Evolutionary conservation across 2,797 vertebrate species (phyloP).

Genomic region (Coendou prehensilis): DNA sequence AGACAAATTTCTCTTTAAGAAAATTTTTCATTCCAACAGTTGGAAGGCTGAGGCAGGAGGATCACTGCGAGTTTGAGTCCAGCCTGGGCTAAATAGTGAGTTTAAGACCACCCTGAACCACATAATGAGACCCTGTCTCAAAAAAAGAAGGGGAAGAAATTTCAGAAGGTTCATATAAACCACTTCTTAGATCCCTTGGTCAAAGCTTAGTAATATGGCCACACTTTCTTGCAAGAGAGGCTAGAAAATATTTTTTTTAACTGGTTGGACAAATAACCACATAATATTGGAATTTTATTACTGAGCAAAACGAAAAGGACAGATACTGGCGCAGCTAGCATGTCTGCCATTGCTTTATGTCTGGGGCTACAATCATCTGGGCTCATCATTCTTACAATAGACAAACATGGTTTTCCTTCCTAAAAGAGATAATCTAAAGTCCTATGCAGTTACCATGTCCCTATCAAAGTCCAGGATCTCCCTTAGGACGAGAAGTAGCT

Average conservation of each 20-base stretch:
- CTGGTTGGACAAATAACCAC: neutral
- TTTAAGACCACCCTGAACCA: neutral
- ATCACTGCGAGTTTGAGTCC: neutral
- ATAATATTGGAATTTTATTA: neutral
- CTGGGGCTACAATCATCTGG: slow-evolving; percentile 5
- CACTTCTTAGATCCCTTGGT: neutral
- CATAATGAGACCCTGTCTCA: neutral
- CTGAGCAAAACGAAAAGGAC: slow-evolving; percentile 25
- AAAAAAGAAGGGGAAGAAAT: neutral
- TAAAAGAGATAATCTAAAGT: neutral
- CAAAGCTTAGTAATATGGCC: slow-evolving; percentile 4
- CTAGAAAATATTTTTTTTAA: slow-evolving; percentile 25
- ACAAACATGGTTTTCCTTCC: neutral
- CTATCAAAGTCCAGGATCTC: slow-evolving; percentile 29
- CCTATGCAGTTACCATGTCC: neutral
- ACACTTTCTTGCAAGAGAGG: slow-evolving; percentile 10
- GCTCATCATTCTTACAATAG: neutral
- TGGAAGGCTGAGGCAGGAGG: neutral
- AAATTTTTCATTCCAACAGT: neutral
- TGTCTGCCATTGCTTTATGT: neutral
- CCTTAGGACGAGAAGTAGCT: neutral
- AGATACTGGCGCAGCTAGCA: neutral
- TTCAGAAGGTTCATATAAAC: neutral
- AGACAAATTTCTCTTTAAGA: slow-evolving; percentile 24
- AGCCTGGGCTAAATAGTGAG: neutral